These are phyloP conservation scores for Noturus placidus DNA, from an alignment of 2,113 vertebrate genomes.

Conservation along the genomic window DNA sequence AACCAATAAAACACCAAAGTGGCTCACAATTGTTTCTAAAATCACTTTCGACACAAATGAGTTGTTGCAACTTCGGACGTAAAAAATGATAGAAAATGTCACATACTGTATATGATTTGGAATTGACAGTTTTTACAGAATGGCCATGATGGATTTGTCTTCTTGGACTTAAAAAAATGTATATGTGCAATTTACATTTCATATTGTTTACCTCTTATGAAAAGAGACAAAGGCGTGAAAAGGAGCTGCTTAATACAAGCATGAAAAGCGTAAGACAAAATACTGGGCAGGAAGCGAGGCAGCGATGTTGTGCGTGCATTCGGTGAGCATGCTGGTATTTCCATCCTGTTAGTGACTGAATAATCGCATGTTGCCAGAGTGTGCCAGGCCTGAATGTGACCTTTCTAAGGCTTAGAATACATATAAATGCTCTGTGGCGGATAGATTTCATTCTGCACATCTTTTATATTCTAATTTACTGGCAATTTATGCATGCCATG, in stretches of 20 bases:
- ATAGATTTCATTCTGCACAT: conserved; percentile 58
- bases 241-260: conserved; percentile 10
- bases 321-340: conserved; percentile 56
- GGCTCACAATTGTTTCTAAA: not conserved
- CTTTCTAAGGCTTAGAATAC: conserved; percentile 60
- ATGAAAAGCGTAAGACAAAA: conserved; percentile 28
- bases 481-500: conserved; percentile 59
- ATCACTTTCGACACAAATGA: not conserved
- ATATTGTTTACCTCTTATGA: conserved; percentile 23
- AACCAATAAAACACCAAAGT: not conserved
- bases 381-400: conserved; percentile 60
- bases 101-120: not conserved
- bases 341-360: conserved; percentile 54
- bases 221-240: conserved; percentile 40
- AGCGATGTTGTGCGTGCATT: conserved; percentile 21
- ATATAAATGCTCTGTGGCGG: conserved; percentile 50
- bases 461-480: conserved; percentile 61
- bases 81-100: not conserved
- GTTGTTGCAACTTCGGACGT: not conserved
- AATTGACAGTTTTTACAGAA: conserved; percentile 1
- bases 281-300: conserved; percentile 9
- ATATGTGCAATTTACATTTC: conserved; percentile 23
- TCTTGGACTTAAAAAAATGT: not conserved
- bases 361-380: conserved; percentile 56
- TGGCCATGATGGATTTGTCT: not conserved